These are phyloP conservation scores for Pholis gunnellus DNA, from an alignment of 2,113 vertebrate species.

Conservation along the genomic window DNA sequence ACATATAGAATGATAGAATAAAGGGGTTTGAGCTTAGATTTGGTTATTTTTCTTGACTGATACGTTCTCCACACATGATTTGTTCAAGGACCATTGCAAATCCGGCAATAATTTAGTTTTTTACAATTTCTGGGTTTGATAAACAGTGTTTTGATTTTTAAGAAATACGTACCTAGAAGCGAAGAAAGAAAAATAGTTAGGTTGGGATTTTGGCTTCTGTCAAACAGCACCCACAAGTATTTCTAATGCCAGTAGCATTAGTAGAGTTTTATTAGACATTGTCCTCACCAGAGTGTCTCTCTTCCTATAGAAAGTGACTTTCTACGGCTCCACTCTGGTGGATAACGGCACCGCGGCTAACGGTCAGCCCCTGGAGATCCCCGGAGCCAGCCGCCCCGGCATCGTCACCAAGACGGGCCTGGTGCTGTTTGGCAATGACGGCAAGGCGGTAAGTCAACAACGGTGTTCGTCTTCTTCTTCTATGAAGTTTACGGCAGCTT, in stretches of 20 bases:
- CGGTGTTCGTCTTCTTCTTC: not conserved
- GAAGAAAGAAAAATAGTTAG: no score
- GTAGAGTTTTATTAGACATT: no score
- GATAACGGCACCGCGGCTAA: slow-evolving; percentile 61
- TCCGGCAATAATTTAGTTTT: not conserved
- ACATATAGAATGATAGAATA: no score
- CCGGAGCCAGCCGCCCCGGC: slow-evolving; percentile 81
- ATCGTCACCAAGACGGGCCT: slow-evolving; percentile 86
- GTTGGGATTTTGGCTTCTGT: not conserved
- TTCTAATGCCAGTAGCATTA: not conserved
- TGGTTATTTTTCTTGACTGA: not conserved
- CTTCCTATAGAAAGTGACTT: slow-evolving; percentile 84
- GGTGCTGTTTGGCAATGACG: slow-evolving; percentile 88
- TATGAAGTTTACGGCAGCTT: not conserved
- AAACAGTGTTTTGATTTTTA: not conserved
- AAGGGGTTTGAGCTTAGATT: no score
- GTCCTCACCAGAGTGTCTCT: slow-evolving; percentile 4
- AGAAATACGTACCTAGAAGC: not conserved
- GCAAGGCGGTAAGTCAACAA: slow-evolving; percentile 74
- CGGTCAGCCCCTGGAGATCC: slow-evolving; percentile 85
- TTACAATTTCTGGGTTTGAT: not conserved
- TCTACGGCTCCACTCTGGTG: slow-evolving; percentile 87
- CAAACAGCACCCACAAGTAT: not conserved
- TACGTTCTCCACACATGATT: not conserved
- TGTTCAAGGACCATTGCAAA: not conserved